A percentile compares a stretch with the other conserved stretches of the same genome.
These are phyloP conservation scores for Camponotus fellah DNA, from an alignment of 2,888 invertebrate species.

Conservation along the genomic window DNA sequence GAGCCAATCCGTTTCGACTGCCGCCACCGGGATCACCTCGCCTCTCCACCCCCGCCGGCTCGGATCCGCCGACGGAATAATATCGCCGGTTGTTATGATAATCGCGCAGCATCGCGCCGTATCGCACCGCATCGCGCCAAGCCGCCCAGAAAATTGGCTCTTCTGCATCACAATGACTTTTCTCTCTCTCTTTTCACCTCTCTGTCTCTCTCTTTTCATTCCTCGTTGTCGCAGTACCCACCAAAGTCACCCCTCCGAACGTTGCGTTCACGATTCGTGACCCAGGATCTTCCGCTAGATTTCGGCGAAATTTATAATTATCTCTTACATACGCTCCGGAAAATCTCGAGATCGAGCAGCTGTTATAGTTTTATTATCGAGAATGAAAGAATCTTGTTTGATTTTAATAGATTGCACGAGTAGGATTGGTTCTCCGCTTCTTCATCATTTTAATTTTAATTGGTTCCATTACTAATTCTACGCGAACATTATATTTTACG, in stretches of 20 bases:
- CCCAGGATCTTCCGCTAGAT: constrained; percentile 74
- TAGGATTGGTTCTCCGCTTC: background rate
- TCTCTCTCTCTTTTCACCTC: constrained; percentile 65
- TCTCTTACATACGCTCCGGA: constrained; percentile 50
- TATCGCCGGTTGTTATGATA: constrained; percentile 86
- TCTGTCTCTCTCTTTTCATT: background rate
- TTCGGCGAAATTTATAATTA: constrained; percentile 73
- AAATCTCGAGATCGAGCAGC: constrained; percentile 10
- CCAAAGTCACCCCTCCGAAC: constrained; percentile 44
- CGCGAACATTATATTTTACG: background rate
- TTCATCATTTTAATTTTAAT: constrained; percentile 10
- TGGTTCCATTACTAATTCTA: background rate
- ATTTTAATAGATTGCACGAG: background rate
- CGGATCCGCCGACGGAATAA: constrained; percentile 82
- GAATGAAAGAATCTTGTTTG: background rate
- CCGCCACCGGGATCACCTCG: constrained; percentile 59
- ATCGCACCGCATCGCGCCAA: constrained; percentile 84
- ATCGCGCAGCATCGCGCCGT: constrained; percentile 84
- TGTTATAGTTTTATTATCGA: constrained; percentile 10
- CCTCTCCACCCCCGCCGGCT: constrained; percentile 52
- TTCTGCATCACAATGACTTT: constrained; percentile 86
- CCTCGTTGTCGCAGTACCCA: constrained; percentile 46
- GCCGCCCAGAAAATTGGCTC: constrained; percentile 86
- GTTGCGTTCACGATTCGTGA: constrained; percentile 51
- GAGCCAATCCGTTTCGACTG: constrained; percentile 77